Conservation (phyloP, 2,888 invertebrate genomes). For the Acholoe squamosa region DNA sequence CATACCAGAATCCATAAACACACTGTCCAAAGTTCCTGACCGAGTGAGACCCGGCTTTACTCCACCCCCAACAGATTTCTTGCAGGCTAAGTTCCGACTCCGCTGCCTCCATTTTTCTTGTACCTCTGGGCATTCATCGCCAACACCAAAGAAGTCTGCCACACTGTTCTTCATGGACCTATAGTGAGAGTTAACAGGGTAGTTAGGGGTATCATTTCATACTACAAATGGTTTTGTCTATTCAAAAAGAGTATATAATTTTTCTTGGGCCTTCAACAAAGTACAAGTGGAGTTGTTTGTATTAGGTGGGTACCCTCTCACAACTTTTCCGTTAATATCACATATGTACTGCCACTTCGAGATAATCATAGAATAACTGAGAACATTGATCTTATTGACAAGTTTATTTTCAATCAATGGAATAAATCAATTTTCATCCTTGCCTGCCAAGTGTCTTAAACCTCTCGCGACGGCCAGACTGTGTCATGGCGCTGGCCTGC, state of each 20-base stretch:
- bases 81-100: conserved; percentile 81
- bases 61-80: conserved; percentile 21
- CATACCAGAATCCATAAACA: conserved; percentile 43
- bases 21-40: conserved; percentile 63
- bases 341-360: too few relatives aligned
- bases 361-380: too few relatives aligned
- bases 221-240: too few relatives aligned
- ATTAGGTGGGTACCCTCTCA: too few relatives aligned
- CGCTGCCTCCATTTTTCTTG: conserved; percentile 88
- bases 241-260: too few relatives aligned
- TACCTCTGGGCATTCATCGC: conserved; percentile 89
- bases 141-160: conserved; percentile 93
- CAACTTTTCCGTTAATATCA: too few relatives aligned
- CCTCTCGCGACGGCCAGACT: conserved; percentile 5
- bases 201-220: too few relatives aligned
- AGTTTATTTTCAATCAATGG: too few relatives aligned
- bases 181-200: neutral
- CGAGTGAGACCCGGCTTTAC: conserved; percentile 29
- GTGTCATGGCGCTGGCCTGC: conserved; percentile 57
- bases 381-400: too few relatives aligned
- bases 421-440: neutral
- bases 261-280: too few relatives aligned
- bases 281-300: too few relatives aligned
- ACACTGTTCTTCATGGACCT: conserved; percentile 91
- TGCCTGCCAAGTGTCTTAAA: conserved; percentile 5